phyloP scores from a whole-genome alignment of 2,113 vertebrate species.

The Anarhynchus alexandrinus region DNA sequence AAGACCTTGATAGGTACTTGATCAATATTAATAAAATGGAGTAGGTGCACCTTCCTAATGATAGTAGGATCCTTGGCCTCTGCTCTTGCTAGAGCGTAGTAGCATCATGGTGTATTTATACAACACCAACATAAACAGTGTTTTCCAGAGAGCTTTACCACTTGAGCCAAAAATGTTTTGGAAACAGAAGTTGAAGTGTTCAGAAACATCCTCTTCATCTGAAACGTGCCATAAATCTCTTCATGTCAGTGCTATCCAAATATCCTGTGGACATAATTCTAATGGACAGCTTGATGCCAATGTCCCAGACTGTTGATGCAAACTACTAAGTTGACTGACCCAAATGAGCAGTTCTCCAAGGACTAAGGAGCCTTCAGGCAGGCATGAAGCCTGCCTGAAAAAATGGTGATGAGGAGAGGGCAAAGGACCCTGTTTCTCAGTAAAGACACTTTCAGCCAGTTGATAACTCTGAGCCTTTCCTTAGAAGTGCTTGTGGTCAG shows the following conservation, averaged over 20 bases:
- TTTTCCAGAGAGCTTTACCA: background rate
- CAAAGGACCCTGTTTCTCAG: background rate
- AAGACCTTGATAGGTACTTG: background rate
- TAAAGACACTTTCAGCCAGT: background rate
- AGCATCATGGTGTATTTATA: background rate
- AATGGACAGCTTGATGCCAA: background rate
- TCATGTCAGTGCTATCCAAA: background rate
- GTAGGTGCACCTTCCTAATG: background rate
- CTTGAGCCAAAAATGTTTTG: background rate
- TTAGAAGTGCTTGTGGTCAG: background rate
- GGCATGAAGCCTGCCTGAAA: background rate
- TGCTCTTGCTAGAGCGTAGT: background rate
- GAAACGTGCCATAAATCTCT: background rate
- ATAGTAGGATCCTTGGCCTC: background rate
- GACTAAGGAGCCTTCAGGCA: background rate
- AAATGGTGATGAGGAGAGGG: background rate
- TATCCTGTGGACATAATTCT: background rate
- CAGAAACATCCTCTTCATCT: background rate
- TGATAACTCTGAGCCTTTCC: background rate
- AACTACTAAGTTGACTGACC: background rate
- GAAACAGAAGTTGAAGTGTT: background rate
- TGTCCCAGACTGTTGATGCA: background rate
- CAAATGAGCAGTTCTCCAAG: background rate
- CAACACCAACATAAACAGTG: background rate
- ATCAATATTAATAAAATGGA: background rate